These are phyloP conservation scores for Axis porcinus DNA, from an alignment of 2,113 vertebrate genomes.

Conservation along the genomic window DNA sequence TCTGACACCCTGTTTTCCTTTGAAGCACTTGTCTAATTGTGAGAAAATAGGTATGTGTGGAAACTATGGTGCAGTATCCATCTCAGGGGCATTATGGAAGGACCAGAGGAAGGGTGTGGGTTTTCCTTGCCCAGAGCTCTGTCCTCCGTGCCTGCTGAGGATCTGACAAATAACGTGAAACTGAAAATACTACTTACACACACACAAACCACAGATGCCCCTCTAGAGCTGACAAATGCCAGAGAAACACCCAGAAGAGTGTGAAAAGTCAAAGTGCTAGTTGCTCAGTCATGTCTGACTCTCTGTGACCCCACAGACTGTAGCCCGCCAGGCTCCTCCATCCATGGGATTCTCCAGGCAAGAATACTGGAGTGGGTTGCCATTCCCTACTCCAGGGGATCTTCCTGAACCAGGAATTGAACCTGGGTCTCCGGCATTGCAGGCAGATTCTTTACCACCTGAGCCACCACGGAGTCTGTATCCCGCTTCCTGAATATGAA, in stretches of 20 bases:
- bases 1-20: neutral
- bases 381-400: neutral
- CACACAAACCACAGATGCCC: neutral
- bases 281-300: neutral
- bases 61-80: accelerated
- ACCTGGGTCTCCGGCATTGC: neutral
- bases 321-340: neutral
- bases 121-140: neutral
- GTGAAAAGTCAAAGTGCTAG: neutral
- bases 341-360: neutral
- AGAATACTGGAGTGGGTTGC: neutral
- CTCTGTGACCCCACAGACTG: neutral
- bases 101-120: neutral
- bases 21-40: neutral
- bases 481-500: neutral
- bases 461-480: neutral
- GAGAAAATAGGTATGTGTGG: neutral
- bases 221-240: neutral
- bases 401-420: neutral
- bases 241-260: neutral
- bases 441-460: neutral
- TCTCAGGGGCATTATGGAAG: neutral
- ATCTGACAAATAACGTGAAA: neutral
- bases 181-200: neutral
- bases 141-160: neutral